Evolutionary conservation across 2,113 vertebrate species (phyloP).

Genomic region (Taurulus bubalis): DNA sequence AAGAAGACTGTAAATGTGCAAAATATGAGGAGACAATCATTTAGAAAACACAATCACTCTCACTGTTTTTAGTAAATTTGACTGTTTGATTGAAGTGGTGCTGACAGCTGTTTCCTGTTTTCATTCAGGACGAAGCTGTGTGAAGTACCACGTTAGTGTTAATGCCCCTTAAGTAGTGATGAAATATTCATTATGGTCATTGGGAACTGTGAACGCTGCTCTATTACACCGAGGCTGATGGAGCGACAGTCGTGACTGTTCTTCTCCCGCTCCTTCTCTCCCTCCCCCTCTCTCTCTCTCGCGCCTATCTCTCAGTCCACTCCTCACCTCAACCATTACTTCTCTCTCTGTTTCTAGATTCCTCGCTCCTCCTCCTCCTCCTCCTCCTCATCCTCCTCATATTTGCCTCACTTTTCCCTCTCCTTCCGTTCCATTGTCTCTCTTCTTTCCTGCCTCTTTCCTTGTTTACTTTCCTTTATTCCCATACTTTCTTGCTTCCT

Average conservation of each 20-base stretch:
- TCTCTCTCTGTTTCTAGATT: conserved; percentile 8
- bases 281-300: background rate
- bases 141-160: conserved; percentile 44
- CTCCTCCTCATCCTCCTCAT: background rate
- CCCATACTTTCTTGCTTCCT: background rate
- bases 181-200: conserved; percentile 69
- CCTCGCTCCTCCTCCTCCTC: conserved; percentile 1
- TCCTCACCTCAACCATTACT: conserved; percentile 22
- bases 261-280: background rate
- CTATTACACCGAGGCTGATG: conserved; percentile 59
- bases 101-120: conserved; percentile 39
- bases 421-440: background rate
- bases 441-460: background rate
- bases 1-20: conserved; percentile 7
- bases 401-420: background rate
- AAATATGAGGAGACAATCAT: background rate
- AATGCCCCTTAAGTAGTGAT: conserved; percentile 59
- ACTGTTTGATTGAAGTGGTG: conserved; percentile 13
- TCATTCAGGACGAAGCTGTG: conserved; percentile 24
- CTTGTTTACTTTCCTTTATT: background rate
- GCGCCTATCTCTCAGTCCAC: conserved; percentile 16
- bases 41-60: conserved; percentile 2
- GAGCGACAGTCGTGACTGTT: conserved; percentile 63
- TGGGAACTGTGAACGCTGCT: conserved; percentile 55
- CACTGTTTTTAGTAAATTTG: background rate